phyloP scores from a whole-genome alignment of 2,888 invertebrate species.

The Erebia ligea region DNA sequence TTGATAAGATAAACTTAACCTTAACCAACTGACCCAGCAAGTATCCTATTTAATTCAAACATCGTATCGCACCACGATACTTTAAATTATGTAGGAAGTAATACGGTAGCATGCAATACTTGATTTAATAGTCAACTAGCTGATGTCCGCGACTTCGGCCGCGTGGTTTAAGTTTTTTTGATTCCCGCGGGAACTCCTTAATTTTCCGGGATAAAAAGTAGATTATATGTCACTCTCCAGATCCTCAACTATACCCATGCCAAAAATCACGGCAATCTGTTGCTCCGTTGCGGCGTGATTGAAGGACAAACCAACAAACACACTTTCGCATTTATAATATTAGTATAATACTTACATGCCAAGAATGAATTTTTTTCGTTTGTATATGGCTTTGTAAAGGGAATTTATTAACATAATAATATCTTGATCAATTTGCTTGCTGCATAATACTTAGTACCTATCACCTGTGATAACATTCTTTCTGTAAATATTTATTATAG shows the following conservation, averaged over 20 bases:
- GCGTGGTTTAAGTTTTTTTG: too few relatives aligned
- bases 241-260: too few relatives aligned
- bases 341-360: too few relatives aligned
- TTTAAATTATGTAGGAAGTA: conserved; percentile 17
- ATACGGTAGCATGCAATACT: conserved; percentile 9
- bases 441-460: too few relatives aligned
- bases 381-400: background rate
- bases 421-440: background rate
- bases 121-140: background rate
- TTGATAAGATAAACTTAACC: conserved; percentile 61
- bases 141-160: too few relatives aligned
- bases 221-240: too few relatives aligned
- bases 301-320: too few relatives aligned
- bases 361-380: background rate
- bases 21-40: conserved; percentile 64
- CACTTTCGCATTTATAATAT: too few relatives aligned
- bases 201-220: too few relatives aligned
- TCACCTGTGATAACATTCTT: conserved; percentile 14
- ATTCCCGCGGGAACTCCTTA: too few relatives aligned
- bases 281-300: too few relatives aligned
- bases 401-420: conserved; percentile 5
- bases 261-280: too few relatives aligned
- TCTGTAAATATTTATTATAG: background rate
- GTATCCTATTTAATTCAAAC: conserved; percentile 20
- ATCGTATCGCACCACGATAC: conserved; percentile 1